Evolutionary conservation across 1,140 invertebrate species (phyloP).

Genomic region (Subanguina moxae): DNA sequence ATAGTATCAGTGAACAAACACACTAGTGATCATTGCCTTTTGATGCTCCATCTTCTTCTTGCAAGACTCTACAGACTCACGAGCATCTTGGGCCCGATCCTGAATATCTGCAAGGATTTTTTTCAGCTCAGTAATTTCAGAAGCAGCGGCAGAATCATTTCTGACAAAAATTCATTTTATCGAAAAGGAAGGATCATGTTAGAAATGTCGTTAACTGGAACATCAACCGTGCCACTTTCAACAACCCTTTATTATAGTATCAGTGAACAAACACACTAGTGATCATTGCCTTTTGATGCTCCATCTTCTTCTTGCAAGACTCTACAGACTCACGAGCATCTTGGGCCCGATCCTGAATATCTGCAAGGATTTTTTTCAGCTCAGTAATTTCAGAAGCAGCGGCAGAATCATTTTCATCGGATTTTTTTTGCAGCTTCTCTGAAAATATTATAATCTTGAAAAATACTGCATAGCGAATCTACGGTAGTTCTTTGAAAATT

Average conservation of each 20-base stretch:
- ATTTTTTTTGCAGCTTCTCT: constrained; percentile 4
- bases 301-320: neutral
- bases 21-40: neutral
- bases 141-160: neutral
- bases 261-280: constrained; percentile 4
- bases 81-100: constrained; percentile 18
- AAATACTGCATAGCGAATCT: neutral
- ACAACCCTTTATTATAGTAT: neutral
- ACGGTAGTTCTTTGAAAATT: neutral
- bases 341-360: constrained; percentile 11
- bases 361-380: constrained; percentile 11
- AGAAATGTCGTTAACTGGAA: constrained; percentile 6
- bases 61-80: constrained; percentile 5
- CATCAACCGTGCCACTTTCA: neutral
- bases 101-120: constrained; percentile 8
- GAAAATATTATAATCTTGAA: neutral
- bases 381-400: constrained; percentile 9
- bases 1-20: constrained; percentile 9
- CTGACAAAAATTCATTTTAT: too few species aligned
- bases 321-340: constrained; percentile 18
- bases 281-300: neutral
- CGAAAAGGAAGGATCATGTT: constrained; percentile 13
- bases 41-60: constrained; percentile 4
- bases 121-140: constrained; percentile 16
- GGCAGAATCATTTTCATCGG: neutral